Evolutionary conservation across 2,888 invertebrate genomes (phyloP), one percentile per base, ranked within the genome.

Genomic region (Rotaria magnacalcarata): DNA sequence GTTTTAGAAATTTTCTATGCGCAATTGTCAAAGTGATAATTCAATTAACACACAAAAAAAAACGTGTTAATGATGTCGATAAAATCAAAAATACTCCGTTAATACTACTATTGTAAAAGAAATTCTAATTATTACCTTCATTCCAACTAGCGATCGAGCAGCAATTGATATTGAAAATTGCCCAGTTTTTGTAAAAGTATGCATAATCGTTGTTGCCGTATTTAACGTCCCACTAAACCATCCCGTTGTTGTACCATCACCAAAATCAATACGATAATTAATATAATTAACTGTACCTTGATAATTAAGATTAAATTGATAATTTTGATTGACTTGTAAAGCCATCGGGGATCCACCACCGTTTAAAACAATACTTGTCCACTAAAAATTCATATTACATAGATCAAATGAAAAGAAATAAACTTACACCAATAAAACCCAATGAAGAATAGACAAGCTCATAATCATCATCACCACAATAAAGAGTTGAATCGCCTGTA

Each of bases 391-490:
- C 0, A 19, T 27, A 19, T 67, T 24, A 8, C 11, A 41, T 34
- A 67, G 7, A 67, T 60, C 58, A 14, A n/a, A 24, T 27, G 19
- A 60, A n/a, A 10, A 60, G 16, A 60, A 56, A 5, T 24, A 19
- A 47, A 80, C 80, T 80, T 80, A 80, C 80, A 47, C 47, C 80
- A n/a, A 80, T 24, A 47, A n/a, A 8, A n/a, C 80, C 80, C 19
- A n/a, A 7, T 14, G n/a, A 21, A 19, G 54, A 54, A 27, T 86
- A 86, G 7, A 86, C 84, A 67, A 84, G 84, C 27, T 84, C 67
- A 67, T 86, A 43, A 50, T 84, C 34, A 52, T 5, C n/a, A 67
- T 84, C 43, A n/a, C 86, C 86, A 74, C 86, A 86, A 41, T 52
- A 84, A 19, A 52, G 21, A n/a, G 24, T 50, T 8, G 50, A 27